Base-by-base conservation (phyloP, 2,113 vertebrate genomes). In the Diadophis punctatus region DNA sequence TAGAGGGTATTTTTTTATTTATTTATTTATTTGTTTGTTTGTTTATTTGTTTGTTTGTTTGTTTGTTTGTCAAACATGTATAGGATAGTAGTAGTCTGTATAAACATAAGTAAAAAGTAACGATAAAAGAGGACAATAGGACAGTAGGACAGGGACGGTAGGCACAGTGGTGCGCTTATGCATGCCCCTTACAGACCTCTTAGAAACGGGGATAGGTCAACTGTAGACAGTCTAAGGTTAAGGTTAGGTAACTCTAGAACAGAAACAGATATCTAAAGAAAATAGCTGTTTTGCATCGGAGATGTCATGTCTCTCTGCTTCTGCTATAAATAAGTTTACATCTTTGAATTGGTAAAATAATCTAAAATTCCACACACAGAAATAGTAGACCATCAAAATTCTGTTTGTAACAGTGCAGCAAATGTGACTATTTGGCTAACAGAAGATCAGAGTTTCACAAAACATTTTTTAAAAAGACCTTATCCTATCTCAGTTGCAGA, bases 281-380 rank as follows among this genome's bases (percentile, higher is more conserved):
- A 96, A 91, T 90, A 95, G 68, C 87, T 92, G 34, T 23, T 94
- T 93, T 86, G 89, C 27, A 89, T 95, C 95, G 95, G 92, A 94
- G 92, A 85, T 92, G 53, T 94, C 34, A 90, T 89, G 10, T 52
- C 22, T 16, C 90, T 93, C 34, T 34, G 68, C 94, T 96, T 91
- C 86, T 51, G 20, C 87, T 53, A 23, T 92, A 90, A 63, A 51
- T 89, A 87, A 23, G 92, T 91, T 58, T 68, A 74, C 85, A 91
- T 80, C 90, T 94, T 93, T 18, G 95, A 91, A 88, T 91, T 90
- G 87, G 87, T 74, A 39, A 93, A 88, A 93, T 90, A 39, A 87
- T 94, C 93, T 87, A 94, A 94, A 96, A 92, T 55, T 68, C 2
- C 0, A 0, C 87, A 74, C 85, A 91, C 49, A 93, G 56, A 34